Conservation (phyloP, 2,888 invertebrate species). For the Cheilosia vernalis region DNA sequence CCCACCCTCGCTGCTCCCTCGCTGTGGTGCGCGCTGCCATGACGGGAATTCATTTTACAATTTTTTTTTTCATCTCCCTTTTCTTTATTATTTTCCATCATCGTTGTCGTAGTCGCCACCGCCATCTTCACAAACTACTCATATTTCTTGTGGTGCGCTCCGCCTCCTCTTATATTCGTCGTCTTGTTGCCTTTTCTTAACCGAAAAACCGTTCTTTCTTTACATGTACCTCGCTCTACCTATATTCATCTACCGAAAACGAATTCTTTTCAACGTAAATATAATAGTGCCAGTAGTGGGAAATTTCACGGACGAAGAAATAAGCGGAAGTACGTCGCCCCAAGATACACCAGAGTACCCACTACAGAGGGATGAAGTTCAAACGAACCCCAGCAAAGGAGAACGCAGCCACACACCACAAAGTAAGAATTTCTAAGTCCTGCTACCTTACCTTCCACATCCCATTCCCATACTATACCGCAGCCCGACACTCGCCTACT, state of each 20-base stretch:
- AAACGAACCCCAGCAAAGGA: constrained; percentile 85
- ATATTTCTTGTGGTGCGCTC: constrained; percentile 25
- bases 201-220: constrained; percentile 50
- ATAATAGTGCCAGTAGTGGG: constrained; percentile 85
- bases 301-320: constrained; percentile 87
- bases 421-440: constrained; percentile 78
- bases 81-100: constrained; percentile 29
- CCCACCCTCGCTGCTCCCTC: too few species aligned
- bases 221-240: constrained; percentile 39
- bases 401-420: constrained; percentile 84
- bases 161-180: constrained; percentile 34
- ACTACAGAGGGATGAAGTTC: constrained; percentile 88
- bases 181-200: constrained; percentile 51
- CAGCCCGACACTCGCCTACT: constrained; percentile 25
- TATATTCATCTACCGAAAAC: constrained; percentile 39
- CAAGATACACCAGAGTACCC: constrained; percentile 86
- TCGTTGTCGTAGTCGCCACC: background rate
- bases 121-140: constrained; percentile 59
- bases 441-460: constrained; percentile 28
- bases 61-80: constrained; percentile 22
- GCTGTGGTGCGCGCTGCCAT: background rate
- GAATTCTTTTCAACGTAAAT: constrained; percentile 64
- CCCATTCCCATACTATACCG: background rate
- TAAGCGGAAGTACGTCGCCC: constrained; percentile 81
- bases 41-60: constrained; percentile 55